Base-by-base conservation (phyloP, 2,888 invertebrate species). In the Sceliomorpha sp. region DNA sequence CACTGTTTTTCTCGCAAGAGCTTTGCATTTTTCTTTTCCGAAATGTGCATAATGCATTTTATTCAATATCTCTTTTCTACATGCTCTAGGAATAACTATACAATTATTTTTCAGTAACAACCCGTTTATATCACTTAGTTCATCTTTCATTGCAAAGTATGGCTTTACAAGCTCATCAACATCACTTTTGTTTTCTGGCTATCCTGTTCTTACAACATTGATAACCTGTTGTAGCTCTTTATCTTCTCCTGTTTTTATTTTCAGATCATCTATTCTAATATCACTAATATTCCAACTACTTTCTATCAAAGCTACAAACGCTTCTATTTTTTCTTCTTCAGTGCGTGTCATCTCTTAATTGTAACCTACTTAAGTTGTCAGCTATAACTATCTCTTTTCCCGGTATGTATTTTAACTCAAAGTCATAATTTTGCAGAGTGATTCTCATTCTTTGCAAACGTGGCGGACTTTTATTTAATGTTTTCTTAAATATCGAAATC, bases 21-120 rank as follows among this genome's bases (percentile, higher is more conserved):
- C n/a, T n/a, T n/a, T n/a, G n/a, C n/a, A n/a, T n/a, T n/a, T n/a
- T n/a, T n/a, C n/a, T n/a, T n/a, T n/a, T n/a, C n/a, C n/a, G n/a
- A n/a, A n/a, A n/a, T n/a, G n/a, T n/a, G n/a, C n/a, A n/a, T n/a
- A n/a, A n/a, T n/a, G n/a, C n/a, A n/a, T n/a, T n/a, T n/a, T n/a
- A n/a, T n/a, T n/a, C n/a, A n/a, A n/a, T n/a, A n/a, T n/a, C n/a
- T n/a, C n/a, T n/a, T n/a, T n/a, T n/a, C n/a, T n/a, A n/a, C n/a
- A n/a, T n/a, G n/a, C n/a, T n/a, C n/a, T n/a, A n/a, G n/a, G 29
- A 4, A 29, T 29, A 29, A 29, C 29, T 29, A 29, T 29, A 29
- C 29, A 29, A 29, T 9, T 29, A 7, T 29, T 29, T 29, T 29
- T 29, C 9, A 29, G 9, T 29, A 29, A 29, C 29, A 29, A 29